These are phyloP conservation scores for Ellobius talpinus DNA, from an alignment of 2,113 vertebrate genomes.

Conservation along the genomic window DNA sequence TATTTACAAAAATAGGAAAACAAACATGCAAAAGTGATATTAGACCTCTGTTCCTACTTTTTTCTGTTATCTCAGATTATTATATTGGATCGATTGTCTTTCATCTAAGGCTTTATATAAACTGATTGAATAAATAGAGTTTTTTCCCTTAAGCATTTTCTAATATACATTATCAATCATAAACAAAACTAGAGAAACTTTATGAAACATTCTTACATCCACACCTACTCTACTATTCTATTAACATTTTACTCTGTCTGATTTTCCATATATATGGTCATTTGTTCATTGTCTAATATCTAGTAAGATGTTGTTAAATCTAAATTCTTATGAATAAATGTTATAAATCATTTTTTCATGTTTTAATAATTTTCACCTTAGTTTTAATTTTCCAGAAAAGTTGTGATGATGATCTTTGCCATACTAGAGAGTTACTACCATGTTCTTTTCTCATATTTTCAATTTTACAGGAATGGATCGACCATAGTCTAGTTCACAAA, in stretches of 20 bases:
- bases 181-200: not conserved
- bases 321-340: not conserved
- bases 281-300: not conserved
- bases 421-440: not conserved
- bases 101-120: not conserved
- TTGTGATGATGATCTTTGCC: not conserved
- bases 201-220: not conserved
- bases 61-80: not conserved
- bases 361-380: not conserved
- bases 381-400: conserved; percentile 2
- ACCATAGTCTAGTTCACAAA: not conserved
- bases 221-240: not conserved
- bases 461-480: not conserved
- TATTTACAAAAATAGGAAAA: not conserved
- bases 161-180: not conserved
- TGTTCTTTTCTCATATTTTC: not conserved
- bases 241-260: not conserved
- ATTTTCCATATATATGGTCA: not conserved
- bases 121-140: not conserved
- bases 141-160: not conserved
- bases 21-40: not conserved
- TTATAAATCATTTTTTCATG: not conserved
- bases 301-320: not conserved
- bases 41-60: not conserved
- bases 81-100: not conserved